These are phyloP conservation scores for Octodonta nipae DNA, from an alignment of 2,888 invertebrate genomes.

Conservation along the genomic window DNA sequence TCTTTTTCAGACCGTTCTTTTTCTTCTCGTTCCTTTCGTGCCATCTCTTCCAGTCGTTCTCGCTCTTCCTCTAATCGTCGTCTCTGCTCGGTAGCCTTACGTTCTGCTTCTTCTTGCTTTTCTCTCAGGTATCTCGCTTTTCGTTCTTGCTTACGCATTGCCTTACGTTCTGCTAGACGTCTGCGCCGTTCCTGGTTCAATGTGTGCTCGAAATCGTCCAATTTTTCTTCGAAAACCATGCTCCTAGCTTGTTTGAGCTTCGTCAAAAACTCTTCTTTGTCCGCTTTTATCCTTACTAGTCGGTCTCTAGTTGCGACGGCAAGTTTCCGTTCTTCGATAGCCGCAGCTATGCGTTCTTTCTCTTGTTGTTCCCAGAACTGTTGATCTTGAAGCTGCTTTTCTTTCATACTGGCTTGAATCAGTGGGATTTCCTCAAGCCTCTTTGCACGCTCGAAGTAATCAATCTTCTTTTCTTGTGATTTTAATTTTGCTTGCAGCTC, in stretches of 20 bases:
- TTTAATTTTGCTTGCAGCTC: constrained; percentile 85
- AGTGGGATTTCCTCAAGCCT: constrained; percentile 88
- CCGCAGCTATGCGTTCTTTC: constrained; percentile 65
- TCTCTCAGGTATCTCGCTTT: constrained; percentile 51
- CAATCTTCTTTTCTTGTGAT: constrained; percentile 93
- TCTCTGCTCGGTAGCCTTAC: constrained; percentile 50
- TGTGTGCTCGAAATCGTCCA: constrained; percentile 58
- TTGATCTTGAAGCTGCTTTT: constrained; percentile 67
- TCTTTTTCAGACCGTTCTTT: constrained; percentile 45
- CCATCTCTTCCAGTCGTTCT: constrained; percentile 39
- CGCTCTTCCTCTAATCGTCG: constrained; percentile 42
- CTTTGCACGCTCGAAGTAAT: constrained; percentile 91
- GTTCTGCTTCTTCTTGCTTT: constrained; percentile 53
- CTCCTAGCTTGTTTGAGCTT: constrained; percentile 64
- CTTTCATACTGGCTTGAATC: constrained; percentile 70
- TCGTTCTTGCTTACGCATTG: constrained; percentile 51
- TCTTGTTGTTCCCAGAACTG: constrained; percentile 91
- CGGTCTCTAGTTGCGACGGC: constrained; percentile 73
- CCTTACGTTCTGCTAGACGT: constrained; percentile 50
- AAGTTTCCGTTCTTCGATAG: constrained; percentile 64
- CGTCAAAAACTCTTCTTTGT: constrained; percentile 64
- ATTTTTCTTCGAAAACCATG: constrained; percentile 44
- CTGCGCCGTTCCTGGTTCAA: constrained; percentile 51
- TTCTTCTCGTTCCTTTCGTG: constrained; percentile 40
- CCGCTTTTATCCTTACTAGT: constrained; percentile 64